Conservation (phyloP, 2,888 invertebrate genomes). For the Rhaphigaster nebulosa region DNA sequence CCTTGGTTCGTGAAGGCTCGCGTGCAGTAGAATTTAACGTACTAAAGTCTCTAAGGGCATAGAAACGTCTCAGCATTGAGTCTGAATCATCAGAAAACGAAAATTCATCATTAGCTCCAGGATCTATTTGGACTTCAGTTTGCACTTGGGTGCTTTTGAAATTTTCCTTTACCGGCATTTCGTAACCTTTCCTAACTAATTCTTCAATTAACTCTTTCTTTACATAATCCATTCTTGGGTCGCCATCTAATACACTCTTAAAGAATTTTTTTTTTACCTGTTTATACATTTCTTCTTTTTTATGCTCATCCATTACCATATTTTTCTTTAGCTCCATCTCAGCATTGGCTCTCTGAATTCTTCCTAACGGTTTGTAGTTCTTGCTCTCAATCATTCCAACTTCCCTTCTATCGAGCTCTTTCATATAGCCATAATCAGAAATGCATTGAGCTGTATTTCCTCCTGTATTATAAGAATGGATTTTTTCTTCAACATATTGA, state of each 20-base stretch:
- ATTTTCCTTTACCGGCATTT: background rate
- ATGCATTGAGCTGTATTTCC: background rate
- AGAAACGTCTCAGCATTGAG: background rate
- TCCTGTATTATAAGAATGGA: background rate
- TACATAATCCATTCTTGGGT: background rate
- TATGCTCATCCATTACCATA: background rate
- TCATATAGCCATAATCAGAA: background rate
- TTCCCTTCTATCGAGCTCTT: background rate
- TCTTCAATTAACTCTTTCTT: background rate
- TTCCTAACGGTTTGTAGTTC: background rate
- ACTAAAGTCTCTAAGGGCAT: background rate
- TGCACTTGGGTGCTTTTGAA: background rate
- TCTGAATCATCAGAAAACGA: background rate
- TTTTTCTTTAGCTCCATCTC: background rate
- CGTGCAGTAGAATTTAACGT: background rate
- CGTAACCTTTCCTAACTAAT: background rate
- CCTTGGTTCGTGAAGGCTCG: too few species aligned
- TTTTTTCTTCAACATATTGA: background rate
- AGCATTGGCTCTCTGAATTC: background rate
- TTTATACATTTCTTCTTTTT: background rate
- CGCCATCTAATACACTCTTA: background rate
- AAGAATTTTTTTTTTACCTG: background rate
- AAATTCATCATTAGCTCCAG: background rate
- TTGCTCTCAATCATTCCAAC: background rate
- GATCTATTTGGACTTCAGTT: constrained; percentile 18